These are phyloP conservation scores for Paradoxurus hermaphroditus DNA, from an alignment of 2,113 vertebrate species.

Conservation along the genomic window DNA sequence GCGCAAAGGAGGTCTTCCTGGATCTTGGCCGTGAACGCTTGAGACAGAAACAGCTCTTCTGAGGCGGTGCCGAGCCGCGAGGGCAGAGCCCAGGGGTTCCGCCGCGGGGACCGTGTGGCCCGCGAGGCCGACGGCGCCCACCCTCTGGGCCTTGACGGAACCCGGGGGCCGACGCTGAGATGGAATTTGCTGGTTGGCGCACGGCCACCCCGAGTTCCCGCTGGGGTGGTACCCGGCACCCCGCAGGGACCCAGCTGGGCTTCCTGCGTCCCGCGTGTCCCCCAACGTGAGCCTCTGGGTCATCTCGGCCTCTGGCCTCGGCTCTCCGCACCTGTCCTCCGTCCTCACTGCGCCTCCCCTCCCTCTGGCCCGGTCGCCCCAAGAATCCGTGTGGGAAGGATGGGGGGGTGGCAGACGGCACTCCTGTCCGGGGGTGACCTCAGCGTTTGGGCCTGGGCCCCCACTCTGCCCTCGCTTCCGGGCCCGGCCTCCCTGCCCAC, in stretches of 20 bases:
- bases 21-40: fast-evolving
- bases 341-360: fast-evolving
- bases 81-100: fast-evolving
- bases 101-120: fast-evolving
- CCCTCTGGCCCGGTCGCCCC: neutral
- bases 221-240: fast-evolving
- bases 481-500: neutral
- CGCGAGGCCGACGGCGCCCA: fast-evolving
- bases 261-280: neutral
- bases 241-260: neutral
- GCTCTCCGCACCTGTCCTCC: neutral
- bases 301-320: neutral
- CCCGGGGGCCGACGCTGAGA: fast-evolving
- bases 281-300: neutral
- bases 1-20: no score
- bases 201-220: neutral
- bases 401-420: neutral
- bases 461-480: fast-evolving
- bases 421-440: no score
- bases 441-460: neutral
- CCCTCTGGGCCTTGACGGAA: neutral
- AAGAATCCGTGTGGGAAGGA: fast-evolving
- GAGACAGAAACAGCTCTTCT: fast-evolving
- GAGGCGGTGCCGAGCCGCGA: neutral
- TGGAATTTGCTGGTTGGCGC: fast-evolving